A percentile compares a stretch with the other conserved stretches of the same genome.
phyloP scores from a whole-genome alignment of 2,888 invertebrate genomes.

The Cyrtodaria siliqua region DNA sequence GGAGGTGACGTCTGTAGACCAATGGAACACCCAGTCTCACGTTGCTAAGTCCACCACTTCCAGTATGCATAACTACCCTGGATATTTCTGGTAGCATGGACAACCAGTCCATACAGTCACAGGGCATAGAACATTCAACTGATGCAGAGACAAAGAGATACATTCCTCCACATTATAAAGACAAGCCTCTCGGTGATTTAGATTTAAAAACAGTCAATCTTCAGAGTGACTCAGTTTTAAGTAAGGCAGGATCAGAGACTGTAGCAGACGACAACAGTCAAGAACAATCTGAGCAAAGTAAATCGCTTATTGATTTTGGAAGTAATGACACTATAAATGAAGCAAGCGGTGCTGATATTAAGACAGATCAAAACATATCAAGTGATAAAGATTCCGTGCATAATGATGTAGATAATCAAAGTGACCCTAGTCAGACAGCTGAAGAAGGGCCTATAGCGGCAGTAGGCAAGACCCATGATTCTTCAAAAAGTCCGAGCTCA shows the following conservation, averaged over 20 bases:
- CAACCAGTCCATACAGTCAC: slow-evolving; percentile 47
- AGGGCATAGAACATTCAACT: slow-evolving; percentile 28
- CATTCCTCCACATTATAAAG: no score
- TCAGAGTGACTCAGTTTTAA: no score
- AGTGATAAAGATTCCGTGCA: no score
- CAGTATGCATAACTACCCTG: slow-evolving; percentile 77
- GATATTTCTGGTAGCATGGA: slow-evolving; percentile 71
- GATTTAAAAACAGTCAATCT: not conserved
- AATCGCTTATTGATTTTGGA: slow-evolving; percentile 28
- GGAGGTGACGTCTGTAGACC: slow-evolving; percentile 71
- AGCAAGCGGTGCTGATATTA: no score
- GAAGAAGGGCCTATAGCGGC: not conserved
- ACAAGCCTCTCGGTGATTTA: slow-evolving; percentile 36
- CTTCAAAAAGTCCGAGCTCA: no score
- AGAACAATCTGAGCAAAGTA: no score
- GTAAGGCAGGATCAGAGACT: no score
- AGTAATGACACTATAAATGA: slow-evolving; percentile 1
- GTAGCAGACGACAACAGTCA: not conserved
- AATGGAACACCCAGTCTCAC: slow-evolving; percentile 37
- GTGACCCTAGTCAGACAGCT: no score
- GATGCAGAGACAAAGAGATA: slow-evolving; percentile 17
- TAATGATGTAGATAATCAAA: not conserved
- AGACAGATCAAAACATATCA: no score
- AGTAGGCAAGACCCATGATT: not conserved
- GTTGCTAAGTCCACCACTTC: slow-evolving; percentile 61